phyloP scores from a whole-genome alignment of 35 echinoderm and acorn worm genomes.

The Chiridota heheva region DNA sequence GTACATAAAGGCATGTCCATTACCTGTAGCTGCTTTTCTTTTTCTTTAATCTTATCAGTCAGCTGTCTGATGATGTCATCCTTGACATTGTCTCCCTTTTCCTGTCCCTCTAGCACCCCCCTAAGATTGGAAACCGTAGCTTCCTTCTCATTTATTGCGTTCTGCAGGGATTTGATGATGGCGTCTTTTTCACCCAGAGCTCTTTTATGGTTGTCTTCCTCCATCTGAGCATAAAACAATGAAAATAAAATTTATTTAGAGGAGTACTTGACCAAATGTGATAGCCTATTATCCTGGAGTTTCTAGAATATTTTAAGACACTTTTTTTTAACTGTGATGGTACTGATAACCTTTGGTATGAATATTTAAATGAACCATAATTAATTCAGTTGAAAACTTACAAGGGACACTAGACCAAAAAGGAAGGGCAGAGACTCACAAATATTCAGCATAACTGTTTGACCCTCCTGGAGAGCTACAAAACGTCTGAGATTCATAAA shows the following conservation, averaged over 20 bases:
- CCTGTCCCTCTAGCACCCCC: constrained; percentile 29
- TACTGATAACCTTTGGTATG: too few relatives aligned
- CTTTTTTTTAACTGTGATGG: too few relatives aligned
- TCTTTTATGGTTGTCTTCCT: constrained; percentile 39
- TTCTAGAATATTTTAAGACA: background rate
- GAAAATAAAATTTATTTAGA: background rate
- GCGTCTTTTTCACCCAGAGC: constrained; percentile 71
- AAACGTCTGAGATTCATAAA: too few relatives aligned
- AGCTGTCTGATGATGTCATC: constrained; percentile 70
- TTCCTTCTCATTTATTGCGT: constrained; percentile 68
- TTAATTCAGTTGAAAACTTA: too few relatives aligned
- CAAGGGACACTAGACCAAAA: too few relatives aligned
- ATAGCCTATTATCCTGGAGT: too few relatives aligned
- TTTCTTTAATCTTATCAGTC: constrained; percentile 62
- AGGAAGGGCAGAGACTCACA: too few relatives aligned
- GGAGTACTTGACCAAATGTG: background rate
- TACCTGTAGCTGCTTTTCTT: constrained; percentile 77
- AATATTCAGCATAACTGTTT: too few relatives aligned
- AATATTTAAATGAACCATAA: background rate
- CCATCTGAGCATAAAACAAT: background rate
- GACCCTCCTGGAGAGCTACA: too few relatives aligned
- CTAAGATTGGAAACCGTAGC: constrained; percentile 30
- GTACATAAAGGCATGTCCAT: background rate
- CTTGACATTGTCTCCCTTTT: constrained; percentile 34
- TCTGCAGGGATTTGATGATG: constrained; percentile 63